Percentiles rank a stretch among this genome's conserved stretches.
Conservation (phyloP, 2,113 vertebrate genomes). For the Felis chaus region DNA sequence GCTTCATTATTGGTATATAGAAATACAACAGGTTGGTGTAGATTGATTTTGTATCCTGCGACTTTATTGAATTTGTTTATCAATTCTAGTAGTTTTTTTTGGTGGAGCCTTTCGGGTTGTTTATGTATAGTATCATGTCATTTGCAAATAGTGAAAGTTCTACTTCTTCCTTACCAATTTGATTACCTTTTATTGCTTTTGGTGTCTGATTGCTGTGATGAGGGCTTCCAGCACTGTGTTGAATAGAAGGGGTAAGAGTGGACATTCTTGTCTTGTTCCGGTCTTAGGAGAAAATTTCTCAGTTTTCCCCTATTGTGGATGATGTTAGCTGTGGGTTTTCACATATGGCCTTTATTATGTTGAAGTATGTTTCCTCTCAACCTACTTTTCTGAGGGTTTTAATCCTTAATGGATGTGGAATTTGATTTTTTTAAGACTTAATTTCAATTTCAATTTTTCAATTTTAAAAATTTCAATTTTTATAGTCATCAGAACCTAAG, state of each 20-base stretch:
- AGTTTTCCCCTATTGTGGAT: not conserved
- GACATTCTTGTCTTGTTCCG: not conserved
- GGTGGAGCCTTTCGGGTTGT: not conserved
- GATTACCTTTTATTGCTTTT: not conserved
- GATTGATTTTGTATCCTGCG: not conserved
- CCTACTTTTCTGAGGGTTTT: not conserved
- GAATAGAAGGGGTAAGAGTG: not conserved
- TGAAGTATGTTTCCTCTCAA: not conserved
- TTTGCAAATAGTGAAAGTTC: not conserved
- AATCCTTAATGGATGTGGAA: not conserved
- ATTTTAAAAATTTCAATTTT: no score
- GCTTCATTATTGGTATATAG: not conserved
- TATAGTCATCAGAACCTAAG: not conserved
- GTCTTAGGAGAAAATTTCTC: not conserved
- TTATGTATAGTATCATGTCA: not conserved
- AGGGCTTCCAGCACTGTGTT: not conserved
- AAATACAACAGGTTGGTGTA: not conserved
- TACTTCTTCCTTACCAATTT: not conserved
- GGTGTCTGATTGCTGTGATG: not conserved
- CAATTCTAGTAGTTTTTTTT: not conserved
- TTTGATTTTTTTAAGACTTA: not conserved
- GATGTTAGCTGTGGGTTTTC: not conserved
- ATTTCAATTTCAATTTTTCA: no score
- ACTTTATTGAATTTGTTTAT: not conserved
- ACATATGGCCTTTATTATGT: not conserved